Evolutionary conservation across 2,113 vertebrate genomes (phyloP), one percentile per base, ranked within the genome.

Genomic region (Corythornis madagascariensis): DNA sequence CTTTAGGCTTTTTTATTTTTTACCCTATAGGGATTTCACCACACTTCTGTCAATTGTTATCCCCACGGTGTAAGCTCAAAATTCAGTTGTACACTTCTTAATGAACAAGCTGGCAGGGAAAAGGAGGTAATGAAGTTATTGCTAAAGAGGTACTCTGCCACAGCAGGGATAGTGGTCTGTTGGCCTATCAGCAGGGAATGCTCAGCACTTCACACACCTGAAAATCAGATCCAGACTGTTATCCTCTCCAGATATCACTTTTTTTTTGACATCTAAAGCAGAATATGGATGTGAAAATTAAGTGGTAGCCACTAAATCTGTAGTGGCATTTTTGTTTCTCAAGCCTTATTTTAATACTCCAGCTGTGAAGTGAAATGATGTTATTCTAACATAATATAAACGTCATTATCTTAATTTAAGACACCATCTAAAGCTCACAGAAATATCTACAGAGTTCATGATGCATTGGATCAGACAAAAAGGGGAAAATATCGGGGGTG

Each of bases 361-460:
- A 94, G 53, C 73, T 95, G 80, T 67, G 83, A 88, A 90, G 45
- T 67, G 64, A 91, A 94, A 90, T 74, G 33, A 80, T 71, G 43
- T 28, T 80, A 65, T 13, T n/a, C 55, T 84, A 87, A 59, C 57
- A 86, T 92, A 83, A 92, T 9, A 71, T 31, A 82, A 90, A 90
- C 0, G 0, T 83, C 80, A 91, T 6, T 8, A 50, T 72, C 50
- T 80, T 64, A 90, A 92, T 84, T 91, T 88, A 78, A 90, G 75
- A 76, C 52, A 60, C 65, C 56, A 17, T 52, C 64, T 90, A 78
- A 81, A 88, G n/a, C 35, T 45, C 70, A 70, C 40, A 69, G 63
- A 82, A 88, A 63, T 75, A 78, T 43, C 57, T 72, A 38, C 18
- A 43, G 60, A 81, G n/a, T 71, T 88, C 71, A 90, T 52, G 33